Percentiles rank a stretch among this genome's conserved stretches.
These are phyloP conservation scores for Gnathonemus echidnorhynchus DNA, from an alignment of 2,113 vertebrate genomes.

Conservation along the genomic window DNA sequence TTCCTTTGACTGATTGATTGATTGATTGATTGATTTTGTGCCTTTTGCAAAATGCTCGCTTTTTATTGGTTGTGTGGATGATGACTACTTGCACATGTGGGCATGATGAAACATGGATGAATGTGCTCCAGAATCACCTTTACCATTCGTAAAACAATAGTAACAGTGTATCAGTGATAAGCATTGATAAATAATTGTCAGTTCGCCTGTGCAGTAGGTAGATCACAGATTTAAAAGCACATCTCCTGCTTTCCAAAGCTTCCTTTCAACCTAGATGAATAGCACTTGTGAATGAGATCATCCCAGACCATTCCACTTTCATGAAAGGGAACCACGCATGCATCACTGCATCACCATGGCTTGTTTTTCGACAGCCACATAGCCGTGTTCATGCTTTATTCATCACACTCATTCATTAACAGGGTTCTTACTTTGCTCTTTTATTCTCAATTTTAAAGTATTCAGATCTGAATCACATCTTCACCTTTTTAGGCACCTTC, in stretches of 20 bases:
- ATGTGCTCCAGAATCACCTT: neutral
- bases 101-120: neutral
- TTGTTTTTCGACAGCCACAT: neutral
- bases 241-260: neutral
- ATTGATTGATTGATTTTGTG: neutral
- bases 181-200: neutral
- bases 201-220: neutral
- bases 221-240: neutral
- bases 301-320: neutral
- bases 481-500: neutral
- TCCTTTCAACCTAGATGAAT: neutral
- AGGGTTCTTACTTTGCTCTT: neutral
- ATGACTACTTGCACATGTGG: neutral
- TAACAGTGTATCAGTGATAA: neutral
- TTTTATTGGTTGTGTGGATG: neutral
- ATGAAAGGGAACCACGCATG: neutral
- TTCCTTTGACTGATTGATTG: neutral
- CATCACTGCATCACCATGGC: neutral
- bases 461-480: neutral
- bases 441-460: neutral
- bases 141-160: neutral
- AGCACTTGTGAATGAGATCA: neutral
- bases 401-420: neutral
- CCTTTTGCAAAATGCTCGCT: neutral
- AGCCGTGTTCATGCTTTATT: neutral